These are phyloP conservation scores for Tipula confusa DNA, from an alignment of 2,888 invertebrate genomes.

Conservation along the genomic window DNA sequence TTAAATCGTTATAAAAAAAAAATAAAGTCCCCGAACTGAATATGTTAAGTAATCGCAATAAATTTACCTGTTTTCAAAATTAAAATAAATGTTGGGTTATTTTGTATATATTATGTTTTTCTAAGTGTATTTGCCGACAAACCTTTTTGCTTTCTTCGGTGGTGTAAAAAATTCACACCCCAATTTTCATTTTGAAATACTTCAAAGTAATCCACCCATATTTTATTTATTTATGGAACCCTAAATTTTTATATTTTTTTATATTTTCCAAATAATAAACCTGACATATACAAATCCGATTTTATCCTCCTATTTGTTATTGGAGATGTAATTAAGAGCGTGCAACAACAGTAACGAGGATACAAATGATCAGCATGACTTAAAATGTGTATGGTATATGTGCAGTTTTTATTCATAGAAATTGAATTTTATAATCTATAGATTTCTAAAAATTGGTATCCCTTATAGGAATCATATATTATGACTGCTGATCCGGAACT, in stretches of 20 bases:
- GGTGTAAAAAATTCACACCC: not conserved
- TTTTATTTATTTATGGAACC: not conserved
- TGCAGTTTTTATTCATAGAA: too few relatives aligned
- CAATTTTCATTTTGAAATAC: not conserved
- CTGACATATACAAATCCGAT: not conserved
- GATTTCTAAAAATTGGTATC: too few relatives aligned
- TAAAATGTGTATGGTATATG: too few relatives aligned
- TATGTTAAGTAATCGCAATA: not conserved
- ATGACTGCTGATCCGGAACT: too few relatives aligned
- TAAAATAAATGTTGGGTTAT: too few relatives aligned
- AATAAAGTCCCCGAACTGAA: too few relatives aligned
- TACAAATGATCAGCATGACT: too few relatives aligned
- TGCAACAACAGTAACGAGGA: not conserved
- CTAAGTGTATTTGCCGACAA: not conserved
- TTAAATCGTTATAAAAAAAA: not conserved
- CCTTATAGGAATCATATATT: too few relatives aligned
- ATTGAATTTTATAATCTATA: too few relatives aligned
- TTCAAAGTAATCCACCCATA: not conserved
- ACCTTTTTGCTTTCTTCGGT: not conserved
- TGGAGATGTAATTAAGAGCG: not conserved
- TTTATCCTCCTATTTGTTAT: not conserved
- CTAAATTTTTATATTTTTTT: not conserved
- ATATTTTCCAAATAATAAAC: not conserved
- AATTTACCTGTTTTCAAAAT: not conserved
- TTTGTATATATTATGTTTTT: not conserved